Conservation (phyloP, 2,888 invertebrate species). For the Mythimna ferrago region DNA sequence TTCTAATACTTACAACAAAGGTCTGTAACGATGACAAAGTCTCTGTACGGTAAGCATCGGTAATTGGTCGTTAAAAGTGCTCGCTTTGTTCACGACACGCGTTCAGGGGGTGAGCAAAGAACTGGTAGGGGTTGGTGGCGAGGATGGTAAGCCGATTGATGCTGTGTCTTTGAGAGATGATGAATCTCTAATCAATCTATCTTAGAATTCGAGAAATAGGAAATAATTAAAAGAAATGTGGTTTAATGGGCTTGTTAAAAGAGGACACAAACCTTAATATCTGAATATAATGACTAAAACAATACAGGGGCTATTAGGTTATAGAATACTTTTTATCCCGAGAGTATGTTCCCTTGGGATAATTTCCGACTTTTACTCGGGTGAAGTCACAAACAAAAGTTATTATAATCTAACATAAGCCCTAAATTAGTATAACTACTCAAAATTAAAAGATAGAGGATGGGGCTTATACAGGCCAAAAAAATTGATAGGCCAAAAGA, state of each 20-base stretch:
- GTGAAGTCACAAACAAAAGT: too few species aligned
- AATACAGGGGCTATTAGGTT: too few species aligned
- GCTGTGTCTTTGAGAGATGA: constrained; percentile 8
- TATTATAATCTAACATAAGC: too few species aligned
- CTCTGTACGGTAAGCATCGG: constrained; percentile 31
- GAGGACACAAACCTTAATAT: not conserved
- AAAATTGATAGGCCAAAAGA: too few species aligned
- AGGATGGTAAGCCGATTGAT: constrained; percentile 21
- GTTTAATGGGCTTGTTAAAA: too few species aligned
- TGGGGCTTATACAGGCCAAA: too few species aligned
- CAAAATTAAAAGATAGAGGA: too few species aligned
- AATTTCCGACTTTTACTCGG: too few species aligned
- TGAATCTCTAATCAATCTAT: not conserved
- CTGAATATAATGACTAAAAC: not conserved
- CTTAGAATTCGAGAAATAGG: too few species aligned
- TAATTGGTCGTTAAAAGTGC: constrained; percentile 63
- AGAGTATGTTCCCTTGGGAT: too few species aligned
- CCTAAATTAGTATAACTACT: too few species aligned
- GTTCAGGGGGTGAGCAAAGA: constrained; percentile 11
- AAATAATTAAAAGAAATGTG: not conserved
- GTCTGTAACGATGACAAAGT: constrained; percentile 43
- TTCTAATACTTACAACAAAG: constrained; percentile 31
- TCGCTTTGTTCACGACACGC: constrained; percentile 46
- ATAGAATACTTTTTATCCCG: too few species aligned
- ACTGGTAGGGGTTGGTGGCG: not conserved